Percentiles rank a stretch among this genome's conserved stretches.
Conservation (phyloP, 2,888 invertebrate genomes). For the Drosophila mercatorum region DNA sequence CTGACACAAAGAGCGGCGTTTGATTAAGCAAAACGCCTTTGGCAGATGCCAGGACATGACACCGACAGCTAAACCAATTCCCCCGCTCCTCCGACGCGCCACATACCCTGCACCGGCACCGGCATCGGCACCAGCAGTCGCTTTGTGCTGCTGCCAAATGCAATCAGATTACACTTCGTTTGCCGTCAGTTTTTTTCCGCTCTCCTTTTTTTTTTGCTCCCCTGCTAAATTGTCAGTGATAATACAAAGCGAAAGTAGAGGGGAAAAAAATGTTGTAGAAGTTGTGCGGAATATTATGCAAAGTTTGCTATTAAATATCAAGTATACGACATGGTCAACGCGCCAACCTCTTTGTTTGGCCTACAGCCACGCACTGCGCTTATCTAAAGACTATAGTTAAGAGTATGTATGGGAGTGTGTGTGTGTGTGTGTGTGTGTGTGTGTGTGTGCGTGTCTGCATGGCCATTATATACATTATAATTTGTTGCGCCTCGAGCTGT, state of each 20-base stretch:
- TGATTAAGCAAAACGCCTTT: conserved; percentile 76
- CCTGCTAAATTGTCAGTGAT: conserved; percentile 69
- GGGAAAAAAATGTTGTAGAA: conserved; percentile 9
- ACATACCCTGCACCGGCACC: not conserved
- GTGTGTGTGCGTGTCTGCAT: conserved; percentile 34
- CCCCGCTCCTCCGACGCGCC: not conserved
- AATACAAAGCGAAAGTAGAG: conserved; percentile 62
- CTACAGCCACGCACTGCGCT: conserved; percentile 45
- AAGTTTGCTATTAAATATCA: conserved; percentile 67
- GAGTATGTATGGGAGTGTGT: not conserved
- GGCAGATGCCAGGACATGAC: conserved; percentile 68
- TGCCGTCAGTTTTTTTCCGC: conserved; percentile 38
- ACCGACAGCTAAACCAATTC: conserved; percentile 32
- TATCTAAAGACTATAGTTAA: conserved; percentile 47
- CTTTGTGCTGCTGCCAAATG: conserved; percentile 75
- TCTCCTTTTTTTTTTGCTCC: conserved; percentile 18
- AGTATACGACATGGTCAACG: conserved; percentile 64
- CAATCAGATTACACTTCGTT: conserved; percentile 78
- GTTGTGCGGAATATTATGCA: conserved; percentile 58
- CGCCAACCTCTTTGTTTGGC: conserved; percentile 32
- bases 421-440: conserved; percentile 2
- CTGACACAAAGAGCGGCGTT: conserved; percentile 75
- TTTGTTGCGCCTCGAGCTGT: conserved; percentile 71
- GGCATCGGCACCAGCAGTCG: not conserved
- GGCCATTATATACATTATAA: conserved; percentile 71